phyloP scores from a whole-genome alignment of 2,888 invertebrate genomes.

The Platycheirus rosarum region DNA sequence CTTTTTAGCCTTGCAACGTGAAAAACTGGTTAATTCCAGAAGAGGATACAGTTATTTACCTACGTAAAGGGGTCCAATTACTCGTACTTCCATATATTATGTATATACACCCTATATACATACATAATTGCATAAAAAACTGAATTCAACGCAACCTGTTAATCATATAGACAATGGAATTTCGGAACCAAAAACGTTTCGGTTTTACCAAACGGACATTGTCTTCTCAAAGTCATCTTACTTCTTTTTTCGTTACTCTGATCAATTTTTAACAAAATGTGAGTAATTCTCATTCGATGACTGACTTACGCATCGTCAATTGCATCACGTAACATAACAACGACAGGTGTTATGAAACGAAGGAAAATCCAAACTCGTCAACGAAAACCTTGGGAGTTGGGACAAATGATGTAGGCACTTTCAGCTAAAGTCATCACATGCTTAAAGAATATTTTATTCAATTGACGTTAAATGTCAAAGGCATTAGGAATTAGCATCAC shows the following conservation, averaged over 20 bases:
- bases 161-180: background rate
- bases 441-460: constrained; percentile 12
- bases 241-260: background rate
- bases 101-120: too few relatives aligned
- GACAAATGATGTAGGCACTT: constrained; percentile 4
- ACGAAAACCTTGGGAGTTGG: constrained; percentile 36
- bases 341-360: constrained; percentile 36
- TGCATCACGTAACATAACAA: constrained; percentile 3
- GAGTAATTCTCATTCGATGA: constrained; percentile 10
- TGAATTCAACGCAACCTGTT: too few relatives aligned
- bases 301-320: constrained; percentile 32
- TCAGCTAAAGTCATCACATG: background rate
- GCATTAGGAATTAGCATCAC: too few relatives aligned
- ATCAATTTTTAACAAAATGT: too few relatives aligned
- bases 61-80: too few relatives aligned
- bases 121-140: too few relatives aligned
- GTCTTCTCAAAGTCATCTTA: background rate
- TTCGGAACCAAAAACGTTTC: background rate
- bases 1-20: too few relatives aligned
- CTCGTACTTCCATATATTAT: too few relatives aligned
- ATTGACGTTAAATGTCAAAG: too few relatives aligned
- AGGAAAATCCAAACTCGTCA: constrained; percentile 53
- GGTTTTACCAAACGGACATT: background rate
- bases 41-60: too few relatives aligned
- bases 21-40: too few relatives aligned